Percentiles rank a stretch among this genome's conserved stretches.
Evolutionary conservation across 2,888 invertebrate species (phyloP).

Genomic region (Pimpla rufipes): DNA sequence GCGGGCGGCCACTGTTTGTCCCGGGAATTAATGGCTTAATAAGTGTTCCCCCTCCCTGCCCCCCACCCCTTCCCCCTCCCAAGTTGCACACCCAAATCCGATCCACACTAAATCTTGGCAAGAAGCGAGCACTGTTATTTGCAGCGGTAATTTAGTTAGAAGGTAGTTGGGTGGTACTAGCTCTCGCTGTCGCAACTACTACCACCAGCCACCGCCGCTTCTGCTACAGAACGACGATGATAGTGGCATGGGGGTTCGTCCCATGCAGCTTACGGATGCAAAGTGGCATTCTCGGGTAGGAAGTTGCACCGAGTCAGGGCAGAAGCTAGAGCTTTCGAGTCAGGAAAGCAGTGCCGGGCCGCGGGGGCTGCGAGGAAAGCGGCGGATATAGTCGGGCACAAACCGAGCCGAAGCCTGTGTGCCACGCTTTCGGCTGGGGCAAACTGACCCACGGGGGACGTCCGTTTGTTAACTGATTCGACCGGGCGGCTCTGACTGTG

Average conservation of each 20-base stretch:
- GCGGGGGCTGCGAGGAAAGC: conserved; percentile 2
- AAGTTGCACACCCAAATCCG: conserved; percentile 79
- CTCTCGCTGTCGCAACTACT: conserved; percentile 26
- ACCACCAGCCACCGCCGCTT: conserved; percentile 3
- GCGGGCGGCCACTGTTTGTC: conserved; percentile 74
- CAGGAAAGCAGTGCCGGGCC: neutral
- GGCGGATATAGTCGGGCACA: conserved; percentile 28
- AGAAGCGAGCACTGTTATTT: conserved; percentile 83
- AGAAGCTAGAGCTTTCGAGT: conserved; percentile 36
- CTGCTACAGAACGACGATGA: conserved; percentile 49
- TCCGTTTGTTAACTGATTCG: conserved; percentile 51
- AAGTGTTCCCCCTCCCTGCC: conserved; percentile 75
- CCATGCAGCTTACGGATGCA: conserved; percentile 77
- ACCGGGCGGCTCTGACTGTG: conserved; percentile 13
- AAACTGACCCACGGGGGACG: conserved; percentile 35
- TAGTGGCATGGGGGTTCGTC: conserved; percentile 63
- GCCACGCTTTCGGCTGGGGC: conserved; percentile 7
- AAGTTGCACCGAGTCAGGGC: conserved; percentile 39
- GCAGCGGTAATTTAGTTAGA: conserved; percentile 83
- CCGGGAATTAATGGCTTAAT: conserved; percentile 81
- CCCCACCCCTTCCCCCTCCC: conserved; percentile 26
- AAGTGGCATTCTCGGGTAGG: conserved; percentile 80
- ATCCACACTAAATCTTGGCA: conserved; percentile 82
- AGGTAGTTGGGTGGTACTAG: conserved; percentile 70
- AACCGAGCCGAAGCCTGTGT: conserved; percentile 34